phyloP scores from a whole-genome alignment of 2,888 invertebrate species.

The Pachydiplax longipennis region DNA sequence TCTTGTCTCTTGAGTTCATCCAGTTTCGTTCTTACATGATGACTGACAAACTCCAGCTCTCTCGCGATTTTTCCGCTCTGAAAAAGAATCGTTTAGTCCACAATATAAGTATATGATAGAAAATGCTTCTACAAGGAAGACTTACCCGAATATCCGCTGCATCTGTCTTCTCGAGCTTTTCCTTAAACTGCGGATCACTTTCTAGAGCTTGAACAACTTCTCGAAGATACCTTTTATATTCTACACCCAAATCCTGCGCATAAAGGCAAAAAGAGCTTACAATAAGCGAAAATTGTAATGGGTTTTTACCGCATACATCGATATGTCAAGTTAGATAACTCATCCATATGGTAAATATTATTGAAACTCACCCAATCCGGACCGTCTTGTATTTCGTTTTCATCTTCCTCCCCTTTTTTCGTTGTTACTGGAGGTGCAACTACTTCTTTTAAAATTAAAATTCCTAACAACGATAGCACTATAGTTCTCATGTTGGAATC shows the following conservation, averaged over 20 bases:
- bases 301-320: too few relatives aligned
- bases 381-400: conserved; percentile 59
- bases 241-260: conserved; percentile 62
- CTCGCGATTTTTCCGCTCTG: conserved; percentile 91
- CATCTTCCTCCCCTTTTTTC: conserved; percentile 58
- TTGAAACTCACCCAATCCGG: conserved; percentile 61
- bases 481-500: neutral
- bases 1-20: conserved; percentile 94
- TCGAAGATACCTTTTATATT: conserved; percentile 87
- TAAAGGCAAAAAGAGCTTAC: neutral
- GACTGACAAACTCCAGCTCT: conserved; percentile 87
- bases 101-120: neutral
- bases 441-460: conserved; percentile 48
- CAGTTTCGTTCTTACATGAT: conserved; percentile 83
- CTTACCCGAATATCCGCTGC: conserved; percentile 84
- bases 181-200: conserved; percentile 83
- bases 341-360: too few relatives aligned
- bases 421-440: conserved; percentile 65
- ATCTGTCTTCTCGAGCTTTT: conserved; percentile 80
- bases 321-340: too few relatives aligned
- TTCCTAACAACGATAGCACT: neutral
- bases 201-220: conserved; percentile 91
- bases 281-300: neutral
- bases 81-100: conserved; percentile 52
- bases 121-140: conserved; percentile 38